Percentiles rank a stretch among this genome's conserved stretches.
phyloP scores from a whole-genome alignment of 2,888 invertebrate genomes.

The Branchinecta sandiegonensis region DNA sequence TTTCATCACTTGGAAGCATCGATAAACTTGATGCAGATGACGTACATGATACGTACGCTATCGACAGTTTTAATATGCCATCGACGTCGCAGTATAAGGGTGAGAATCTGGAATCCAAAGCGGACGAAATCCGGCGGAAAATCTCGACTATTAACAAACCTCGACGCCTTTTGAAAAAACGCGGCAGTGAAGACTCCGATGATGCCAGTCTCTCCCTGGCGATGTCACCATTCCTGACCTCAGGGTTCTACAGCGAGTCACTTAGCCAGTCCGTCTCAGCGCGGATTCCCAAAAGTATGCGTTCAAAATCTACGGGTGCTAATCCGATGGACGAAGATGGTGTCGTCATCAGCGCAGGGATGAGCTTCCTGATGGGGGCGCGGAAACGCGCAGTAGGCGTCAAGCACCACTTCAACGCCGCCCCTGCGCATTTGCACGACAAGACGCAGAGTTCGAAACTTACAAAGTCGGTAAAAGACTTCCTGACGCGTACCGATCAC shows the following conservation, averaged over 20 bases:
- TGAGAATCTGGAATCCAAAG: neutral
- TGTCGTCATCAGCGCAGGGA: conserved; percentile 64
- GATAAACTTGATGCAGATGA: no score
- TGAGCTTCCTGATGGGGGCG: conserved; percentile 57
- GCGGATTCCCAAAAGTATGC: neutral
- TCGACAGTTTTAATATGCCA: neutral
- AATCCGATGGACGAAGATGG: conserved; percentile 49
- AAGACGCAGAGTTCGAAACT: conserved; percentile 61
- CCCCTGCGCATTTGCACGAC: conserved; percentile 60
- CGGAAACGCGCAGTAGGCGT: conserved; percentile 20
- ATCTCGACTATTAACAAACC: neutral
- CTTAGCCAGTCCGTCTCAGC: conserved; percentile 21
- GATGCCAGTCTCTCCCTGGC: conserved; percentile 22
- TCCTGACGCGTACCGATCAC: conserved; percentile 67
- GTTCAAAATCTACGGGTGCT: neutral
- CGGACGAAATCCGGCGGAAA: neutral
- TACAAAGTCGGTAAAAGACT: conserved; percentile 59
- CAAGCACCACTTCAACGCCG: conserved; percentile 46
- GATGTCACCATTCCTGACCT: conserved; percentile 21
- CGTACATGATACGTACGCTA: no score
- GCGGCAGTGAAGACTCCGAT: neutral
- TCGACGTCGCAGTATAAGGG: neutral
- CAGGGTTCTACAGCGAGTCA: conserved; percentile 22
- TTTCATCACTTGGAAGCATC: no score
- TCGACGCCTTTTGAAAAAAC: neutral